Evolutionary conservation across 2,113 vertebrate species (phyloP), one percentile per base, ranked within the genome.

Genomic region (Aegithalos caudatus): DNA sequence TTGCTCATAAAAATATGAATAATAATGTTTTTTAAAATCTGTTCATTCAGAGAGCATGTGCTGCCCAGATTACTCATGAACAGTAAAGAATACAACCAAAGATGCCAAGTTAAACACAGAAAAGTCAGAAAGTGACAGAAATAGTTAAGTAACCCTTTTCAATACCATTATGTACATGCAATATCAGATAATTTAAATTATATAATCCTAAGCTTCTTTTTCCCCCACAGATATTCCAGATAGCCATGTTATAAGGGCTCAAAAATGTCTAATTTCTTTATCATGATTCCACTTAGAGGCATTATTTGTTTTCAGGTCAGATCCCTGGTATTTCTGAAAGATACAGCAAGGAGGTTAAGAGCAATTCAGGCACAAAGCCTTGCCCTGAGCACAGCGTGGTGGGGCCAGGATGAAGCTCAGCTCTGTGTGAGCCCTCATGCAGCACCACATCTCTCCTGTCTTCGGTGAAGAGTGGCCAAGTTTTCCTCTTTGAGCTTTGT

Each of bases 361-460:
- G 25, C 37, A 61, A 65, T 14, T 11, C 53, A 69, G 23, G 45
- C 38, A 38, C 51, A 24, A 51, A 62, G 8, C 11, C 22, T 29
- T 35, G 4, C 31, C 37, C 38, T 5, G 20, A 4, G 3, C 12
- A 1, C 22, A 37, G 29, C 0, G 0, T 24, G 8, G 1, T 1
- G n/a, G 27, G 54, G 9, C 22, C 20, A 38, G 69, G 57, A 5
- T 9, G n/a, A 25, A 64, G n/a, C 50, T 67, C 53, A 25, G 37
- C 35, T 35, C 60, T 6, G 16, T 1, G 10, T 14, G 66, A 95
- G 14, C 40, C 19, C 58, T 14, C 8, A 2, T 0, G 4, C 2
- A 7, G 47, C 38, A n/a, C 29, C 48, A 74, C 44, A 48, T 35
- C 81, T 35, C 0, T 0, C 37, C n/a, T 48, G 47, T 9, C 78